A percentile compares a stretch with the other conserved stretches of the same genome.
Conservation (phyloP, 2,888 invertebrate genomes). For the Altica lythri region DNA sequence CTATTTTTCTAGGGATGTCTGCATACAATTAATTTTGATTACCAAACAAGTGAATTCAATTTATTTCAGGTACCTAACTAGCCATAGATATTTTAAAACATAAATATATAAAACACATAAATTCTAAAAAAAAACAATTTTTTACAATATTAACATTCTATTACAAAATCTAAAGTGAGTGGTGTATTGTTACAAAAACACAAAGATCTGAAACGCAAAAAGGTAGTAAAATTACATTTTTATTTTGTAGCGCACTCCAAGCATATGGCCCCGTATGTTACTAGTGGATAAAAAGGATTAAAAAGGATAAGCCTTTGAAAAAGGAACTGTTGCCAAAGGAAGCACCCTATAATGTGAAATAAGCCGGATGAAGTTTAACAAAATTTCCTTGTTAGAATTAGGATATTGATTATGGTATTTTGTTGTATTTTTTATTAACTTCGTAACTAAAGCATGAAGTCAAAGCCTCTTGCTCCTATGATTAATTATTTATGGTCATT, state of each 20-base stretch:
- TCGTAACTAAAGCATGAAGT: not conserved
- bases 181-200: slow-evolving; percentile 5
- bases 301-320: slow-evolving; percentile 18
- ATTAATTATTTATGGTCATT: too few relatives aligned
- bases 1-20: too few relatives aligned
- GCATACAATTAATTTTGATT: too few relatives aligned
- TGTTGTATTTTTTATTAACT: not conserved
- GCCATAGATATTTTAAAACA: too few relatives aligned
- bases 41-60: too few relatives aligned
- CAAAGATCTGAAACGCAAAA: slow-evolving; percentile 16
- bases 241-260: slow-evolving; percentile 6
- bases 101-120: too few relatives aligned
- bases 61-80: too few relatives aligned
- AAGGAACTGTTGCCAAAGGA: slow-evolving; percentile 2
- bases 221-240: slow-evolving; percentile 19
- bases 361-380: not conserved
- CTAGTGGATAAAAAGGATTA: slow-evolving; percentile 6
- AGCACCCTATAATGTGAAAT: not conserved
- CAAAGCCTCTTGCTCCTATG: too few relatives aligned
- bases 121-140: too few relatives aligned
- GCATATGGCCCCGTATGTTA: slow-evolving; percentile 5
- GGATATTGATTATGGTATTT: slow-evolving; percentile 1
- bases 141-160: too few relatives aligned
- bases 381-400: not conserved
- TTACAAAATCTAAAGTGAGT: too few relatives aligned